Percentiles rank a stretch among this genome's conserved stretches.
These are phyloP conservation scores for Noctua pronuba DNA, from an alignment of 2,888 invertebrate genomes.

Conservation along the genomic window DNA sequence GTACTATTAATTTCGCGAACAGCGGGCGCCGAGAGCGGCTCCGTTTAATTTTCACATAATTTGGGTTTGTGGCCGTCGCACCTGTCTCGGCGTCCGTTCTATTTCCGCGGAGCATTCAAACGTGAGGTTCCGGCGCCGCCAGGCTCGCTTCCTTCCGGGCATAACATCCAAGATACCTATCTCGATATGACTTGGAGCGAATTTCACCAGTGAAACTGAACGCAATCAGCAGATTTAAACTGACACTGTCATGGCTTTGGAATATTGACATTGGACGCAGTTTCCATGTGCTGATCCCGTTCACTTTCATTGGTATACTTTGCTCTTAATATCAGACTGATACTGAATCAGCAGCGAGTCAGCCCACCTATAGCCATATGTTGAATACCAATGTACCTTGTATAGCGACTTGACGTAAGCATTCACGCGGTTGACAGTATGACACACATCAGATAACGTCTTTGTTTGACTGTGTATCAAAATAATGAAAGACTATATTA, in stretches of 20 bases:
- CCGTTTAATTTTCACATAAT: constrained; percentile 41
- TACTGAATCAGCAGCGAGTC: not conserved
- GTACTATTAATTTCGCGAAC: constrained; percentile 25
- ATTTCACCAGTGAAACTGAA: not conserved
- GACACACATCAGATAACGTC: constrained; percentile 49
- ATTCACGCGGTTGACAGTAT: constrained; percentile 37
- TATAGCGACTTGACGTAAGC: constrained; percentile 16
- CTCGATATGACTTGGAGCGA: not conserved
- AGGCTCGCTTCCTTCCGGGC: constrained; percentile 24
- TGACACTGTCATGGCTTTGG: not conserved
- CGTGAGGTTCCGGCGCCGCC: constrained; percentile 37
- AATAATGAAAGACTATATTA: constrained; percentile 37
- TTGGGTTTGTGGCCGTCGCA: constrained; percentile 11
- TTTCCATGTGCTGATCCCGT: not conserved
- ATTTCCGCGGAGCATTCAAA: constrained; percentile 45
- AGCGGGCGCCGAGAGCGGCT: not conserved
- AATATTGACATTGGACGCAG: not conserved
- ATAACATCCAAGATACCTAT: constrained; percentile 14
- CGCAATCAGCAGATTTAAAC: not conserved
- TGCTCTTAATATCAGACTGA: not conserved
- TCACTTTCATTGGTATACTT: not conserved
- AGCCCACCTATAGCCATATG: not conserved
- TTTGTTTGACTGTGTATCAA: constrained; percentile 45
- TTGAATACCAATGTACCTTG: constrained; percentile 1
- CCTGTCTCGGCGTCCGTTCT: constrained; percentile 32